A percentile compares a stretch with the other conserved stretches of the same genome.
Conservation (phyloP, 2,797 vertebrate species). For the Mormyrus proboscirostris region DNA sequence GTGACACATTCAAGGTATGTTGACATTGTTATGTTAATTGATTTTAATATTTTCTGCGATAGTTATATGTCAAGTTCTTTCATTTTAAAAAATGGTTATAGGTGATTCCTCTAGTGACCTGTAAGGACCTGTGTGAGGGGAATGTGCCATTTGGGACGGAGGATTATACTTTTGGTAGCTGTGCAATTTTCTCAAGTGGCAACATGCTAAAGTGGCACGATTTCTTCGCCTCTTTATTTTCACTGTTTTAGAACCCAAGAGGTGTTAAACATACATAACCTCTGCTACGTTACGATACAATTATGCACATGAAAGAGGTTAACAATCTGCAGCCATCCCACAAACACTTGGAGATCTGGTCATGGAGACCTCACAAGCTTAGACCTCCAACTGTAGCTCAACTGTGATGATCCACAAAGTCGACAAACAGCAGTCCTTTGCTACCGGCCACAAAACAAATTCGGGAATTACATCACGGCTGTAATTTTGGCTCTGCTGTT, state of each 20-base stretch:
- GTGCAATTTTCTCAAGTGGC: not conserved
- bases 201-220: not conserved
- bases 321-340: not conserved
- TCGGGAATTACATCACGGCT: no score
- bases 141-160: not conserved
- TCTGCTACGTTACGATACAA: not conserved
- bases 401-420: not conserved
- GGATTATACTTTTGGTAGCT: not conserved
- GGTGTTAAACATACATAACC: not conserved
- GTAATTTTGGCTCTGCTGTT: no score
- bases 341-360: not conserved
- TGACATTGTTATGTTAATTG: not conserved
- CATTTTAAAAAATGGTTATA: not conserved
- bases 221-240: not conserved
- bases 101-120: not conserved
- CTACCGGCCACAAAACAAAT: not conserved
- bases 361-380: no score
- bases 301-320: not conserved
- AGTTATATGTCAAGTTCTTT: not conserved
- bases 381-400: not conserved
- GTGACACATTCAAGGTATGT: not conserved
- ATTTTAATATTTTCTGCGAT: not conserved
- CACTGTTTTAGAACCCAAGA: not conserved
- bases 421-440: not conserved
- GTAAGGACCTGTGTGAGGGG: not conserved